Evolutionary conservation across 1,140 invertebrate species (phyloP), one percentile per base, ranked within the genome.

Genomic region (Antheraea mylitta): DNA sequence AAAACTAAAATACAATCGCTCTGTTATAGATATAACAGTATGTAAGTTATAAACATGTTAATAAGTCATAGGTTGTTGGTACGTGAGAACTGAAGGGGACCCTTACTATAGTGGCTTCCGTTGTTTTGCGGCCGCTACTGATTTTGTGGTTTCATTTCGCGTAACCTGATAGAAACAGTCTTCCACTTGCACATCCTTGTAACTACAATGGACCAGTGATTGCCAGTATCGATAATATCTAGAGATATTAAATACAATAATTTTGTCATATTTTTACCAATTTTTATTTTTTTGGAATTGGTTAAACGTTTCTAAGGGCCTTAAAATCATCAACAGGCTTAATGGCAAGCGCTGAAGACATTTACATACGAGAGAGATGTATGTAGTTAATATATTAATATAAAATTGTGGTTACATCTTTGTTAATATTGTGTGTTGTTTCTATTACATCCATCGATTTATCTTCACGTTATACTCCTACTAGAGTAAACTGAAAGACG

Each of bases 91-190:
- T 53, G 71, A 71, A 66, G 61, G 70, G 74, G 71, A 72, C 75
- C 74, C 69, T 71, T 75, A 69, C n/a, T 65, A 74, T 78, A 78
- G 80, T 79, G 84, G 82, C 87, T 90, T 91, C 89, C 89, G 89
- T 83, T 86, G 89, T 87, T 84, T 78, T 88, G 87, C 80, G 89
- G 87, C 74, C 69, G 73, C 42, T 82, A 78, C 80, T 87, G 87
- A 90, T 88, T 89, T 88, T 90, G 87, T 81, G 89, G 89, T 91
- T 87, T 80, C 82, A 83, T 89, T 90, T 90, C 78, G 86, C 89
- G 89, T 88, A 91, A 91, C 87, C 76, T 80, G 89, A 91, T 88
- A 85, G 79, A 84, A 76, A 79, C 68, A 72, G 65, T 77, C 68
- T 76, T 71, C 48, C 66, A 71, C 75, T 80, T 78, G 85, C 77